phyloP scores from a whole-genome alignment of 2,888 invertebrate species.

The Tetanocera ferruginea region DNA sequence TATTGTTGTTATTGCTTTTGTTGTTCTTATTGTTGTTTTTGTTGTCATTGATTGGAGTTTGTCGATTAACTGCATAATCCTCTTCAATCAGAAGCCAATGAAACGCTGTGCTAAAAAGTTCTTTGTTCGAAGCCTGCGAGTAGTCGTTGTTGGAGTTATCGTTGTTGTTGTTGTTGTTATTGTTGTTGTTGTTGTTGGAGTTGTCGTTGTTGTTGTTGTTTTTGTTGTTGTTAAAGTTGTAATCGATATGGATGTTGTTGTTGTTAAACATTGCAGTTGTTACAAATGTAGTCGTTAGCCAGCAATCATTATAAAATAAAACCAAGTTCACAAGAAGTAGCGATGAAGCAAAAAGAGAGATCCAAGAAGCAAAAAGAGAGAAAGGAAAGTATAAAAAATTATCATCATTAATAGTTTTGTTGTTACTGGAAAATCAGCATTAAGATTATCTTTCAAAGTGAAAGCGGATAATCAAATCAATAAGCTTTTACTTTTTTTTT shows the following conservation, averaged over 20 bases:
- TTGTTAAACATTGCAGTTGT: neutral
- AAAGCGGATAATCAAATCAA: neutral
- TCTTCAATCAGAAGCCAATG: conserved; percentile 70
- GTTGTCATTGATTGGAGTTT: conserved; percentile 51
- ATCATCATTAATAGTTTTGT: neutral
- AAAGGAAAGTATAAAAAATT: neutral
- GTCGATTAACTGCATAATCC: conserved; percentile 64
- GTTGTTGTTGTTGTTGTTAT: conserved; percentile 27
- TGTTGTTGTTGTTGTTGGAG: neutral
- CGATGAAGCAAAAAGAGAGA: neutral
- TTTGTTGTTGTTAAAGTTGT: neutral
- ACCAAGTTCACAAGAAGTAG: neutral
- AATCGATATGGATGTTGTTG: neutral
- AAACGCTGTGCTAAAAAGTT: conserved; percentile 68
- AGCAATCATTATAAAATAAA: conserved; percentile 7
- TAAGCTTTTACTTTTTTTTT: too few relatives aligned
- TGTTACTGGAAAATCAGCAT: neutral
- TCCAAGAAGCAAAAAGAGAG: neutral
- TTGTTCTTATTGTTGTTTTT: conserved; percentile 42
- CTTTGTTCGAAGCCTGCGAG: conserved; percentile 66
- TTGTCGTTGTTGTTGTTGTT: conserved; percentile 22
- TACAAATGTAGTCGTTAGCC: neutral
- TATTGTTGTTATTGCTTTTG: conserved; percentile 41
- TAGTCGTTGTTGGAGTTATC: neutral
- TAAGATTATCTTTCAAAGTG: neutral